phyloP scores from a whole-genome alignment of 2,797 vertebrate genomes.

The Schizopygopsis malacanthus region DNA sequence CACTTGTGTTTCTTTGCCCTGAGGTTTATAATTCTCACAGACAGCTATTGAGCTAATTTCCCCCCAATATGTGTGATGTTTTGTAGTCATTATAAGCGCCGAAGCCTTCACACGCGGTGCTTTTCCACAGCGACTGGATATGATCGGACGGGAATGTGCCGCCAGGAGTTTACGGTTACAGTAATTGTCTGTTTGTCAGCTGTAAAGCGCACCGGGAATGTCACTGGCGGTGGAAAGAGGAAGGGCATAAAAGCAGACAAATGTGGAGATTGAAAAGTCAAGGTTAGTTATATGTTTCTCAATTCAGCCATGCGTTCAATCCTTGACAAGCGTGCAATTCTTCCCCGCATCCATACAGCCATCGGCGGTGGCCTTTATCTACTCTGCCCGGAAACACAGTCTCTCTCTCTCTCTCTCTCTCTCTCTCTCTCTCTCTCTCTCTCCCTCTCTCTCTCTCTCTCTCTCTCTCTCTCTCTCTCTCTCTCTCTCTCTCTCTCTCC shows the following conservation, averaged over 20 bases:
- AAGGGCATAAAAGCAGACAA: slow-evolving; percentile 34
- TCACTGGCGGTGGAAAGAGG: background rate
- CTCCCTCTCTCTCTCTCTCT: too few relatives aligned
- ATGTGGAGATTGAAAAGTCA: slow-evolving; percentile 42
- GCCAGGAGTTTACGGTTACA: slow-evolving; percentile 22
- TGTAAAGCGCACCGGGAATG: background rate
- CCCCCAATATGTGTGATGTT: background rate
- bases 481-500: too few relatives aligned
- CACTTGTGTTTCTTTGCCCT: background rate
- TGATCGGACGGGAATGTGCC: background rate
- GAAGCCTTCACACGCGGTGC: background rate
- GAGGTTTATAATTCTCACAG: background rate
- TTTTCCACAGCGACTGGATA: slow-evolving; percentile 17
- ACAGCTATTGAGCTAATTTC: background rate
- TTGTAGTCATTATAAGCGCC: background rate
- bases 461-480: too few relatives aligned
- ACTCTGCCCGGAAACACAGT: slow-evolving; percentile 34
- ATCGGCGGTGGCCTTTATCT: slow-evolving; percentile 28
- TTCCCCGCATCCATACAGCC: slow-evolving; percentile 29
- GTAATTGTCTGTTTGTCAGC: slow-evolving; percentile 38
- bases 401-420: background rate
- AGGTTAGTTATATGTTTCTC: slow-evolving; percentile 40
- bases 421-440: background rate
- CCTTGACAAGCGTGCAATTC: slow-evolving; percentile 30
- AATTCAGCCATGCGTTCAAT: slow-evolving; percentile 33